Base-by-base conservation (phyloP, 2,888 invertebrate genomes). In the Oscheius sp. region DNA sequence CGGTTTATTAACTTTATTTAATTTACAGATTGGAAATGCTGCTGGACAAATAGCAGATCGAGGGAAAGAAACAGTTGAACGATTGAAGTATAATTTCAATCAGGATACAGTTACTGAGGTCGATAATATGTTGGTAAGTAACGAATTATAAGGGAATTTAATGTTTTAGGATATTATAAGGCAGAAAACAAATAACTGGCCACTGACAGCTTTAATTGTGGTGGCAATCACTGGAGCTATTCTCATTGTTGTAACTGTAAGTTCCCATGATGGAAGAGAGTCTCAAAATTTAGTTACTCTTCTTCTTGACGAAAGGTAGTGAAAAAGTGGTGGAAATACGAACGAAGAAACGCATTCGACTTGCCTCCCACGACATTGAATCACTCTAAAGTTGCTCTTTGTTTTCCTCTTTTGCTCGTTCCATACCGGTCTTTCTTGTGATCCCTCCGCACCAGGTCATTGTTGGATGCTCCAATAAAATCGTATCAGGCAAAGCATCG, bases 171-270 rank as follows among this genome's bases (percentile, higher is more conserved):
- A 72, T 14, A 70, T 77, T 30, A 70, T 71, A 8, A 57, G 51
- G 1, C 64, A 64, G 9, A 75, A 75, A 44, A 68, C 70, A 28
- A 17, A 33, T 20, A 50, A 65, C 20, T 79, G 77, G 77, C 80
- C 80, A 1, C 67, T 80, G 8, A 71, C 67, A 14, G 71, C 73
- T 14, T 73, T 80, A 49, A 74, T 79, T 28, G 66, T 73, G 0
- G 73, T 80, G 45, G 69, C 67, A 28, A 73, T 77, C 32, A 49
- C 68, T 24, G 78, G 72, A 12, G 68, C 71, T 5, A 64, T 80
- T 41, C 57, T 78, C 0, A 68, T 80, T 8, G 63, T 79, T 24
- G 70, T 76, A 41, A 73, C 68, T 38, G 77, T 77, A 57, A 65
- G 70, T 28, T 45, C 4, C n/a, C n/a, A n/a, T n/a, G n/a, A n/a